Evolutionary conservation across 53 echinoderm and acorn worm species (phyloP).

Genomic region (Henricia sp.): DNA sequence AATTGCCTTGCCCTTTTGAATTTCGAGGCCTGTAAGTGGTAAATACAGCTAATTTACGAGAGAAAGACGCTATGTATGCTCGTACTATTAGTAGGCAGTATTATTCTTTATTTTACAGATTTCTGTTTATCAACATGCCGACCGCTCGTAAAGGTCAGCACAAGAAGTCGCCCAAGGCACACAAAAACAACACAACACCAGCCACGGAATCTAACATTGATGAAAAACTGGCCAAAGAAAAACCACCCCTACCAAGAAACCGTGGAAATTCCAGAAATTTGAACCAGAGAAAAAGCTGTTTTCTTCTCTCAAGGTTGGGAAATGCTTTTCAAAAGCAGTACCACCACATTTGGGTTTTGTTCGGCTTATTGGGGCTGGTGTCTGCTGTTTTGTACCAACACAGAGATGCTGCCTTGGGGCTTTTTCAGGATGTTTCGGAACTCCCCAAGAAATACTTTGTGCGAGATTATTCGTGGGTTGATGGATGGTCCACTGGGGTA

Average conservation of each 20-base stretch:
- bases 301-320: neutral
- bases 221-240: too few relatives aligned
- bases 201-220: too few relatives aligned
- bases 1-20: too few relatives aligned
- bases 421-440: neutral
- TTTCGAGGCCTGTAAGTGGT: too few relatives aligned
- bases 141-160: neutral
- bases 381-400: neutral
- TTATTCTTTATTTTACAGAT: too few relatives aligned
- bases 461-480: neutral
- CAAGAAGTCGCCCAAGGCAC: neutral
- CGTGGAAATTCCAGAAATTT: neutral
- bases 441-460: neutral
- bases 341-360: conserved; percentile 39
- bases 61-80: too few relatives aligned
- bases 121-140: neutral
- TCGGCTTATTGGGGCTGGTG: conserved; percentile 28
- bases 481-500: neutral
- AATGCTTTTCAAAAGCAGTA: conserved; percentile 21
- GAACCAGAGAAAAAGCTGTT: neutral
- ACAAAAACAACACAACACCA: neutral
- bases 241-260: neutral
- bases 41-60: too few relatives aligned
- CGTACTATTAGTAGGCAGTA: too few relatives aligned
- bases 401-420: neutral